phyloP scores from a whole-genome alignment of 2,888 invertebrate species.

The Gymnosoma rotundatum region DNA sequence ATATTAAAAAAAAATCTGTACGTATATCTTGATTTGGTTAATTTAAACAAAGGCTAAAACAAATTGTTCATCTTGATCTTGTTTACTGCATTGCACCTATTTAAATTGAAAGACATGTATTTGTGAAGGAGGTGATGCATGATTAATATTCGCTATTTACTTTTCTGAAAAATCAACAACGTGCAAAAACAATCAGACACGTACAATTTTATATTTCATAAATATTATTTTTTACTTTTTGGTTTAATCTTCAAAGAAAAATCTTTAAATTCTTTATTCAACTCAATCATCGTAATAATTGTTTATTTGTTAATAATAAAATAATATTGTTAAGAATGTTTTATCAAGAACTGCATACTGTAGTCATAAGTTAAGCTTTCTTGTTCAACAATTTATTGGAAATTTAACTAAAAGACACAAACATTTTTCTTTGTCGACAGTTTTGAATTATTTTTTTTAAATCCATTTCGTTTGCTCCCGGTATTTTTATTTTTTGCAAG shows the following conservation, averaged over 20 bases:
- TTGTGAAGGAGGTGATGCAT: conserved; percentile 8
- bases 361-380: conserved; percentile 27
- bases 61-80: neutral
- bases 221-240: conserved; percentile 9
- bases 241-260: conserved; percentile 18
- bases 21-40: too few relatives aligned
- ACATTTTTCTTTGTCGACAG: neutral
- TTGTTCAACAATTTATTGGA: conserved; percentile 34
- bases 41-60: too few relatives aligned
- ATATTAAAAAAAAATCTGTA: too few relatives aligned
- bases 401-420: conserved; percentile 1
- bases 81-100: conserved; percentile 6
- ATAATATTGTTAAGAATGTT: conserved; percentile 21
- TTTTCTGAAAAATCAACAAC: conserved; percentile 16
- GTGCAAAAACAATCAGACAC: conserved; percentile 48
- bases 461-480: neutral
- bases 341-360: conserved; percentile 3
- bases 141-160: neutral
- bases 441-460: neutral
- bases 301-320: conserved; percentile 44
- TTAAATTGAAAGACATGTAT: neutral
- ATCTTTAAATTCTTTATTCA: conserved; percentile 21
- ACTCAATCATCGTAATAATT: conserved; percentile 20
- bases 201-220: conserved; percentile 33
- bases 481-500: too few relatives aligned